Conservation (phyloP, 2,888 invertebrate genomes). For the Dasypogon diadema region DNA sequence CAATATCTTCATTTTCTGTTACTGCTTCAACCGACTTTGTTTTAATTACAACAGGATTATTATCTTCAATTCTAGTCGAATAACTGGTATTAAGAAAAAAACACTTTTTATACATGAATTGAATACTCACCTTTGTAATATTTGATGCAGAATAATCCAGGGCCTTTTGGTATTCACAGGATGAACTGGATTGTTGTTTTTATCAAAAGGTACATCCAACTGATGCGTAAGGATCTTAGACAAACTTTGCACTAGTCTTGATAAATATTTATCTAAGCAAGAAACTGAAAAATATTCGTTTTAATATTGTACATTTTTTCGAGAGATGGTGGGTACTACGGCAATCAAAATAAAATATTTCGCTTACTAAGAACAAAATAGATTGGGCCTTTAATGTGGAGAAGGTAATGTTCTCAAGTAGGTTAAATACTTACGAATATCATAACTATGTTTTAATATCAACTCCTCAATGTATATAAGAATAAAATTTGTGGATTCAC, state of each 20-base stretch:
- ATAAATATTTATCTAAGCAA: conserved; percentile 73
- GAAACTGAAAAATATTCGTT: conserved; percentile 64
- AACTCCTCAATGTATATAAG: conserved; percentile 70
- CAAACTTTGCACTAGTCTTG: conserved; percentile 80
- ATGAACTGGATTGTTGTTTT: conserved; percentile 74
- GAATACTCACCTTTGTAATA: conserved; percentile 74
- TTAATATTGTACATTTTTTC: too few relatives aligned
- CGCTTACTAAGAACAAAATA: neutral
- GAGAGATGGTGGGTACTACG: too few relatives aligned
- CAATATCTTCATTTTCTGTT: conserved; percentile 69
- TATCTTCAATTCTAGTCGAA: conserved; percentile 76
- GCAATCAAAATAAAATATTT: too few relatives aligned
- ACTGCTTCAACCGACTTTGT: conserved; percentile 57
- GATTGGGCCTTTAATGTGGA: neutral
- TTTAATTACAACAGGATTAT: conserved; percentile 72
- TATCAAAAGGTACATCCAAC: conserved; percentile 74
- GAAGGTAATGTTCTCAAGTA: neutral
- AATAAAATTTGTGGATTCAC: conserved; percentile 67
- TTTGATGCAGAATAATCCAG: conserved; percentile 86
- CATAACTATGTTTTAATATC: conserved; percentile 71
- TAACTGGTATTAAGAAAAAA: neutral
- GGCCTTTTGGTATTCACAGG: conserved; percentile 80
- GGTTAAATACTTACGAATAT: conserved; percentile 69
- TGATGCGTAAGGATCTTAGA: conserved; percentile 82
- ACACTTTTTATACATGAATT: neutral